phyloP scores from a whole-genome alignment of 2,113 vertebrate species.

The Leptobrachium ailaonicum region DNA sequence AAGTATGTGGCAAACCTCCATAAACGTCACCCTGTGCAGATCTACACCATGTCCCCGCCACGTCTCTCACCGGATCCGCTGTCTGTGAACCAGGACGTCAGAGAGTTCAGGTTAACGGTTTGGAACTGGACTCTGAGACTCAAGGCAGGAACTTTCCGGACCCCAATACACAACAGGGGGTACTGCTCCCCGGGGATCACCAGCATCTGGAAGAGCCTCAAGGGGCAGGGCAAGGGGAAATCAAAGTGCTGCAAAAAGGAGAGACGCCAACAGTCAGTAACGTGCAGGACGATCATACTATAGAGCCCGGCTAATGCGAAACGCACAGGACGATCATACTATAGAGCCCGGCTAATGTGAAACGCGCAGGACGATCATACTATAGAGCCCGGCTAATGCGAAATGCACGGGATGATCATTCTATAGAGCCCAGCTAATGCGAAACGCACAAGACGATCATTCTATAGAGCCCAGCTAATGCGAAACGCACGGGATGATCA shows the following conservation, averaged over 20 bases:
- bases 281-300: neutral
- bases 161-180: slow-evolving; percentile 80
- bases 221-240: slow-evolving; percentile 79
- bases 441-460: too few species aligned
- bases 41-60: too few species aligned
- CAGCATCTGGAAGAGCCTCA: slow-evolving; percentile 82
- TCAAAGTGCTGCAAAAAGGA: slow-evolving; percentile 73
- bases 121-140: slow-evolving; percentile 68
- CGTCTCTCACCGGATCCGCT: slow-evolving; percentile 64
- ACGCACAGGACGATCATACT: too few species aligned
- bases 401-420: too few species aligned
- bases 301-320: neutral
- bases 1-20: too few species aligned
- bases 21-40: too few species aligned
- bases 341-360: too few species aligned
- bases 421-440: too few species aligned
- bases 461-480: too few species aligned
- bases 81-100: slow-evolving; percentile 84
- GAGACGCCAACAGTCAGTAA: neutral
- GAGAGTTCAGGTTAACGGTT: slow-evolving; percentile 85
- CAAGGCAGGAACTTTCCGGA: slow-evolving; percentile 58
- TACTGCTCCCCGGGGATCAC: slow-evolving; percentile 76
- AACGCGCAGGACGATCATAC: too few species aligned
- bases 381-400: too few species aligned
- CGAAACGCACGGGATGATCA: too few species aligned